Evolutionary conservation across 2,888 invertebrate genomes (phyloP), one percentile per base, ranked within the genome.

Genomic region (Oscheius onirici): DNA sequence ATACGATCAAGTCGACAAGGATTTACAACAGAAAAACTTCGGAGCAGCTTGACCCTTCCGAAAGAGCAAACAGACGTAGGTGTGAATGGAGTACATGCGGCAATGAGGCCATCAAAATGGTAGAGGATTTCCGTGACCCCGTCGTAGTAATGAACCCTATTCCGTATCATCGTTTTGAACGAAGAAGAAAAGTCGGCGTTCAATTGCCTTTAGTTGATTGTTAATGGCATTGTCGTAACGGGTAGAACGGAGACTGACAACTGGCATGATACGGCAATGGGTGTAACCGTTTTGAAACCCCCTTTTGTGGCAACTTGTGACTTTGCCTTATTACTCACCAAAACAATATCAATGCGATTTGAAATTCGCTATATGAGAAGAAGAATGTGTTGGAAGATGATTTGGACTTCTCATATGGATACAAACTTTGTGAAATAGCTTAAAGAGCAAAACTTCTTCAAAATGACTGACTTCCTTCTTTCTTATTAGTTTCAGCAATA

Each of bases 251-350:
- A 43, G 58, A 58, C 58, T 58, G 58, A 58, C 58, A 58, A 41
- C 13, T 40, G 58, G 41, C 58, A 58, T 58, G 58, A 58, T 58
- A 41, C 58, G 57, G 40, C 41, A 40, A 58, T 58, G 58, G 58
- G 58, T 58, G 58, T 58, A 58, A 58, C 58, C 58, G 58, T 58
- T 58, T 41, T n/a, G 40, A 22, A 41, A 41, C n/a, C 22, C 22
- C 41, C 41, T 40, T 58, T 1, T 20, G 55, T 55, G 55, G 55
- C n/a, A 28, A 34, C 34, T 34, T 34, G 34, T 34, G 0, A 34
- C 34, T 34, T 6, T 34, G 34, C 3, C 34, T 0, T 34, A 34
- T 34, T 34, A 34, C 34, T 34, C 34, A 34, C 8, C 34, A 34
- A 3, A 34, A 34, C 3, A 34, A 34, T 34, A 34, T 3, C 34